Evolutionary conservation across 2,113 vertebrate species (phyloP).

Genomic region (Antechinus flavipes): DNA sequence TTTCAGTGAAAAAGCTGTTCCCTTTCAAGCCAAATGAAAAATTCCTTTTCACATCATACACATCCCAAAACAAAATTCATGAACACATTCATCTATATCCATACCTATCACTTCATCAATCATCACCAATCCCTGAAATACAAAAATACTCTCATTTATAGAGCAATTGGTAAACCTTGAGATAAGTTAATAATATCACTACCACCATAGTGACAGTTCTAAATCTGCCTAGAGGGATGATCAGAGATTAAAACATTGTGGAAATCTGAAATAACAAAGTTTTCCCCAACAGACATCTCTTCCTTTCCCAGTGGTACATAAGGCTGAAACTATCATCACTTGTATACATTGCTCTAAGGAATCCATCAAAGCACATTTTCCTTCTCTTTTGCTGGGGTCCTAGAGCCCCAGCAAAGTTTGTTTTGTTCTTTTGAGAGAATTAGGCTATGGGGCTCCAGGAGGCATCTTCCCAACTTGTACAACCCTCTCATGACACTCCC

Average conservation of each 20-base stretch:
- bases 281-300: neutral
- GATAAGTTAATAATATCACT: neutral
- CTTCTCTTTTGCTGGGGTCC: neutral
- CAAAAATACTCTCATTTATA: neutral
- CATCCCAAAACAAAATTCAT: neutral
- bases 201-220: neutral
- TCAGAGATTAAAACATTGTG: neutral
- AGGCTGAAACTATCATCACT: neutral
- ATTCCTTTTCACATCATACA: neutral
- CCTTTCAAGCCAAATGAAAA: neutral
- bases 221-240: slow-evolving; percentile 10
- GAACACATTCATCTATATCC: neutral
- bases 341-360: neutral
- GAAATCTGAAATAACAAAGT: neutral
- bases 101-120: neutral
- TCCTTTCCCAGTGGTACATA: neutral
- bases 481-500: neutral
- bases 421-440: neutral
- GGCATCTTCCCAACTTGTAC: neutral
- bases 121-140: too few relatives aligned
- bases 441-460: neutral
- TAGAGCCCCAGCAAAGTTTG: neutral
- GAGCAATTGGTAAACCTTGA: neutral
- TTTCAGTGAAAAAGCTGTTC: neutral
- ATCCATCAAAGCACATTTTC: neutral